These are phyloP conservation scores for Nasonovia ribisnigri DNA, from an alignment of 2,888 invertebrate genomes.

Conservation along the genomic window DNA sequence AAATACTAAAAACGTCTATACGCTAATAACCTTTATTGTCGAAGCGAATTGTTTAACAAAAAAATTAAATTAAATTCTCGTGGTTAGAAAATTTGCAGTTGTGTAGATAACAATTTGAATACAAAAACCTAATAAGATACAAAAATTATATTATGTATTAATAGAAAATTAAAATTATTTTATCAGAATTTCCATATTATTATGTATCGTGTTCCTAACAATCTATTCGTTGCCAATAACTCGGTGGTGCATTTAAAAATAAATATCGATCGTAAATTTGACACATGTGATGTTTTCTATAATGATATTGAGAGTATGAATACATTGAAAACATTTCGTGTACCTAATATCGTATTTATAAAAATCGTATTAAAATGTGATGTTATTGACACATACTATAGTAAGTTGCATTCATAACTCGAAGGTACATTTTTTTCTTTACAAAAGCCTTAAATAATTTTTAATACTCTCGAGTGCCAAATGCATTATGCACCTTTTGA, in stretches of 20 bases:
- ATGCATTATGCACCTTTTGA: neutral
- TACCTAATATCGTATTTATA: neutral
- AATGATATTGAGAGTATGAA: neutral
- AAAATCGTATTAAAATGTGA: neutral
- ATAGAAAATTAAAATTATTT: neutral
- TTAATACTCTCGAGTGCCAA: neutral
- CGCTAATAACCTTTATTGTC: too few relatives aligned
- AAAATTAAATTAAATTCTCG: neutral
- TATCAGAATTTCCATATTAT: neutral
- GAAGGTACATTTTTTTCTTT: neutral
- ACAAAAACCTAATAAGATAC: neutral
- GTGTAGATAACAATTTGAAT: too few relatives aligned
- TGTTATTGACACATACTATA: neutral
- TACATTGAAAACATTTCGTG: neutral
- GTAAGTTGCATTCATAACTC: neutral
- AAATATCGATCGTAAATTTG: neutral
- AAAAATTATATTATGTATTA: neutral
- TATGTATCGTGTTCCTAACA: neutral
- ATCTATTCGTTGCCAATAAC: neutral
- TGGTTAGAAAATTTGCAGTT: neutral
- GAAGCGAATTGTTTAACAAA: neutral
- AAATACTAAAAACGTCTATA: too few relatives aligned
- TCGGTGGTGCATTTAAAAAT: neutral
- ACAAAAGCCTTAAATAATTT: neutral
- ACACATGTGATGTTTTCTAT: neutral